Evolutionary conservation across 2,113 vertebrate genomes (phyloP), one percentile per base, ranked within the genome.

Genomic region (Rynchops niger): DNA sequence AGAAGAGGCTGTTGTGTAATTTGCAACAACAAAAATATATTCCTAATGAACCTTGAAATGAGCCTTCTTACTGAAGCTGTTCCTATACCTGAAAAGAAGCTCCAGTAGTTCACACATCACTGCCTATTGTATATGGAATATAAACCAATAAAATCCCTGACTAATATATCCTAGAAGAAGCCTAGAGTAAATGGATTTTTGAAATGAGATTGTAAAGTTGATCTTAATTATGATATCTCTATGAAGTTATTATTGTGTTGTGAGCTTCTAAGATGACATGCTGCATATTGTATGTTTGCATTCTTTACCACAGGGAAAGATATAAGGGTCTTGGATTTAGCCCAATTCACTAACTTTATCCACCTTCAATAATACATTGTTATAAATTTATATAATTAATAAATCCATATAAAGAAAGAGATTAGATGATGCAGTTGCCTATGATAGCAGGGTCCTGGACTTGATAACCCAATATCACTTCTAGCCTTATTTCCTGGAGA

Each of bases 11-110:
- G 45, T 42, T 74, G 83, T 94, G 63, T 45, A 74, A 97, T 96
- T 95, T 94, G 34, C 67, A 84, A 88, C 71, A 84, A 95, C 82
- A 96, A 96, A 97, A 97, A 91, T 94, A 93, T 90, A 93, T 91
- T 89, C 59, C 70, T 86, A 96, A 95, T 86, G 58, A 55, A 74
- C 36, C 90, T 95, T 95, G 85, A 97, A 97, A 95, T 91, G n/a
- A 94, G 47, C 5, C 89, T 90, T 90, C 56, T 25, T 81, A 85
- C 63, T 86, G 85, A 87, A 91, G 63, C 23, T 81, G 29, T 87
- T 83, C 76, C 50, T 86, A 49, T 93, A 97, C 93, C 87, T 96
- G 82, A 95, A 93, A 95, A 97, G 81, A 93, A 56, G 61, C 58
- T 71, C 34, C 53, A 71, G 12, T 74, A 69, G 49, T 95, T 96